A percentile compares a stretch with the other conserved stretches of the same genome.
Evolutionary conservation across 2,888 invertebrate species (phyloP).

Genomic region (Pyrochroa serraticornis): DNA sequence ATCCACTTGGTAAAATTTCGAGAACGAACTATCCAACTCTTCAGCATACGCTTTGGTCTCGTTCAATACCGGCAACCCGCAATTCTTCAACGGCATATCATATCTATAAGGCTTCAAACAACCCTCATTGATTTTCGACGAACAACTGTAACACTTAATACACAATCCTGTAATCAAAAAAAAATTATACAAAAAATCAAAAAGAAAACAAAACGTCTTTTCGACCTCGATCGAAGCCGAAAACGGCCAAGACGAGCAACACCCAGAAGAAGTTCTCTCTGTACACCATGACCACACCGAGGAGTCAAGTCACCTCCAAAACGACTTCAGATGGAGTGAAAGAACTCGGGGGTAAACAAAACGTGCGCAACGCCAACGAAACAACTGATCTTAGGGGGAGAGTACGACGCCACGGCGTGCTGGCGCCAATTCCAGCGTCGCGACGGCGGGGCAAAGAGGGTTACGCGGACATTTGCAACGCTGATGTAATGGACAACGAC

Average conservation of each 20-base stretch:
- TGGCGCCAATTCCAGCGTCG: constrained; percentile 24
- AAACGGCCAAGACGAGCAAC: constrained; percentile 1
- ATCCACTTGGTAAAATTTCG: constrained; percentile 48
- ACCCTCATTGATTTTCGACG: constrained; percentile 43
- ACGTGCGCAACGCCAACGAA: not conserved
- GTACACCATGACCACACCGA: constrained; percentile 6
- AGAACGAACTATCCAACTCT: constrained; percentile 38
- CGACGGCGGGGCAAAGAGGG: constrained; percentile 8
- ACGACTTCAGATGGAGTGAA: constrained; percentile 21
- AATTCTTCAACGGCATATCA: constrained; percentile 39
- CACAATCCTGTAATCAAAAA: constrained; percentile 6
- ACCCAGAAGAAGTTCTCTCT: not conserved
- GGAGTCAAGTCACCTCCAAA: constrained; percentile 5
- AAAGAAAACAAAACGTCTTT: not conserved
- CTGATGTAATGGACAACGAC: not conserved
- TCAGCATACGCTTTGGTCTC: constrained; percentile 43
- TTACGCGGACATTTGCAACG: not conserved
- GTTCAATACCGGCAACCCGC: constrained; percentile 41
- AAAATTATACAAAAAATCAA: not conserved
- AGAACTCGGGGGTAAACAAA: constrained; percentile 2
- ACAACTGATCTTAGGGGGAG: not conserved
- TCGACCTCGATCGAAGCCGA: not conserved
- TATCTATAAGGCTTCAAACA: constrained; percentile 46
- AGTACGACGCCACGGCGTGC: constrained; percentile 27
- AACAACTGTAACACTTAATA: constrained; percentile 50